Evolutionary conservation across 2,888 invertebrate genomes (phyloP).

Genomic region (Caenorhabditis panamensis): DNA sequence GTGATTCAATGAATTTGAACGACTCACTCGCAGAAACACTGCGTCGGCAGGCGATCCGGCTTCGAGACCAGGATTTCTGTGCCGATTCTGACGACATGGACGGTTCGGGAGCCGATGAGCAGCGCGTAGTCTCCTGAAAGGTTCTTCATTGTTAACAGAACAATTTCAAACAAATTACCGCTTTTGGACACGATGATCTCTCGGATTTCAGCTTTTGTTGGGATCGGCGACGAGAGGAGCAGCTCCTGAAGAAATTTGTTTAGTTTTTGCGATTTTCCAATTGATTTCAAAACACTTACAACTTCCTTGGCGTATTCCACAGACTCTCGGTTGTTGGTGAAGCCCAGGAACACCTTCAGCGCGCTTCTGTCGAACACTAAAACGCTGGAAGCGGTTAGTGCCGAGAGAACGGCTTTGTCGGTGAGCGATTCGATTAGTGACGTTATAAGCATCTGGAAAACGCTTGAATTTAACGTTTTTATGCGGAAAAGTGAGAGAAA

Average conservation of each 20-base stretch:
- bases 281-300: slow-evolving; percentile 14
- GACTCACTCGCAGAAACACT: slow-evolving; percentile 47
- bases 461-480: neutral
- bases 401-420: slow-evolving; percentile 32
- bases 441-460: slow-evolving; percentile 30
- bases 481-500: neutral
- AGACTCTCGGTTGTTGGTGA: slow-evolving; percentile 27
- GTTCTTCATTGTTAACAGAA: neutral
- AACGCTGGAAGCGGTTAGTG: slow-evolving; percentile 26
- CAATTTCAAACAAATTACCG: slow-evolving; percentile 1
- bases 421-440: slow-evolving; percentile 30
- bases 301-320: slow-evolving; percentile 53
- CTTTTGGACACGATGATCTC: slow-evolving; percentile 43
- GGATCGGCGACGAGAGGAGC: slow-evolving; percentile 31
- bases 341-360: slow-evolving; percentile 38
- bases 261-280: neutral
- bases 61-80: slow-evolving; percentile 36
- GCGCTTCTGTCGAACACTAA: slow-evolving; percentile 47
- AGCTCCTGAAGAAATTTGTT: slow-evolving; percentile 8
- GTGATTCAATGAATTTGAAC: neutral
- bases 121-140: slow-evolving; percentile 38
- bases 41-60: slow-evolving; percentile 30
- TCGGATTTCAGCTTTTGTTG: slow-evolving; percentile 20
- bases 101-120: slow-evolving; percentile 18
- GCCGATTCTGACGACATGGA: slow-evolving; percentile 39